Base-by-base conservation (phyloP, 2,888 invertebrate species). In the Drosophila koepferae region DNA sequence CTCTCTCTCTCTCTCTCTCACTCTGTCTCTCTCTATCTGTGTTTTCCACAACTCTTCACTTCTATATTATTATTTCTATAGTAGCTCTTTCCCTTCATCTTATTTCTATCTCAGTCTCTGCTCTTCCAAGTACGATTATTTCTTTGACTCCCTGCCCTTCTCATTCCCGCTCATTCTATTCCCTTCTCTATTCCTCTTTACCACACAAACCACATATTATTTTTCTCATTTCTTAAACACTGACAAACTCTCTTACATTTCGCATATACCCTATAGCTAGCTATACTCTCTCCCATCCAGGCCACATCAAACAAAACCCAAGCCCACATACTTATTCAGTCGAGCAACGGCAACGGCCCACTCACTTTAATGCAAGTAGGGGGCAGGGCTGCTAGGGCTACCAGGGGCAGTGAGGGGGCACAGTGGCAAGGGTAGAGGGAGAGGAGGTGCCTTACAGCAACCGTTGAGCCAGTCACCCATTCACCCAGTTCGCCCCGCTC, bases 401-500 rank as follows among this genome's bases (percentile, higher is more conserved):
- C 12, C 1, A 28, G 6, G 6, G 20, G 44, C 0, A 28, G 9
- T 6, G 44, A n/a, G n/a, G 0, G 20, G 44, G 43, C 36, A 36
- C 1, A 16, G n/a, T 18, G 28, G 36, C 20, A 16, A 20, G 41
- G 14, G 16, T 1, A 4, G 23, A 23, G 44, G 0, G 34, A 1
- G 31, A 18, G 46, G 64, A 48, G 31, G 28, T 51, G 59, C 10
- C 28, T 40, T 53, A 20, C 36, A n/a, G 28, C 64, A 69, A 67
- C 77, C 54, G 63, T 53, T 59, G 66, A 63, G 67, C 67, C 78
- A 71, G 62, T 82, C 87, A 83, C 75, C 77, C 80, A 87, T 85
- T 83, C 89, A 88, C 86, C 89, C 84, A 81, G 18, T 51, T 51
- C 12, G 51, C 34, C 31, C 18, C 31, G 20, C 18, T 87, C 88